These are phyloP conservation scores for Pachycephala philippinensis DNA, from an alignment of 2,113 vertebrate species.

Conservation along the genomic window DNA sequence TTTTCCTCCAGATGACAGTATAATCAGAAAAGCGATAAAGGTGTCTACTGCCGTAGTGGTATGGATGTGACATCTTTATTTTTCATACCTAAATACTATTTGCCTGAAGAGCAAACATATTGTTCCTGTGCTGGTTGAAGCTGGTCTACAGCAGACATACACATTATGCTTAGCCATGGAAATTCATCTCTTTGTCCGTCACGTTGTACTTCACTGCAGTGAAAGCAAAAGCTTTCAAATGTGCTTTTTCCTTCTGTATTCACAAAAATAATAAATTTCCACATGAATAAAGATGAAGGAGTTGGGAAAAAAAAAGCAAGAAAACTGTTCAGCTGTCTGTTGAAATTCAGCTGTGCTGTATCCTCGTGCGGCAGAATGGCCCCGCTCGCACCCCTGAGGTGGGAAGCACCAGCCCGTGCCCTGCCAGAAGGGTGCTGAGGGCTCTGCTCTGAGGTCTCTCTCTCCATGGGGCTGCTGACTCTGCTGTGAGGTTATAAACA, in stretches of 20 bases:
- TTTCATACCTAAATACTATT: not conserved
- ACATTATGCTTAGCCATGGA: not conserved
- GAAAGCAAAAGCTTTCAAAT: not conserved
- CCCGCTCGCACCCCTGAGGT: accelerated
- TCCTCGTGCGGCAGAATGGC: not conserved
- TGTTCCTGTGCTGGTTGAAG: not conserved
- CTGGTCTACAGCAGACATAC: not conserved
- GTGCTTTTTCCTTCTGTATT: not conserved
- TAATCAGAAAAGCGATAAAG: not conserved
- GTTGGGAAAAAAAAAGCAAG: not conserved
- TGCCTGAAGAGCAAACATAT: not conserved
- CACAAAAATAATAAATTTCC: not conserved
- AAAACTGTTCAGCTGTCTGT: not conserved
- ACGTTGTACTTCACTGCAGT: not conserved
- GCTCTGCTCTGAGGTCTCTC: not conserved
- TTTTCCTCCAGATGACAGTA: not conserved
- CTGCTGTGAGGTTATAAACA: not conserved
- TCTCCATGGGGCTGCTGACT: not conserved
- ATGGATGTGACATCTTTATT: not conserved
- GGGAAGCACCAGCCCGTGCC: not conserved
- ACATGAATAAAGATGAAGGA: not conserved
- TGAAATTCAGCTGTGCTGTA: not conserved
- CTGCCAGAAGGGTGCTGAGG: not conserved
- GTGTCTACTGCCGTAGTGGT: not conserved
- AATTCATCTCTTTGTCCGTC: not conserved